Conservation (phyloP, 2,113 vertebrate genomes). For the Centropus unirufus region DNA sequence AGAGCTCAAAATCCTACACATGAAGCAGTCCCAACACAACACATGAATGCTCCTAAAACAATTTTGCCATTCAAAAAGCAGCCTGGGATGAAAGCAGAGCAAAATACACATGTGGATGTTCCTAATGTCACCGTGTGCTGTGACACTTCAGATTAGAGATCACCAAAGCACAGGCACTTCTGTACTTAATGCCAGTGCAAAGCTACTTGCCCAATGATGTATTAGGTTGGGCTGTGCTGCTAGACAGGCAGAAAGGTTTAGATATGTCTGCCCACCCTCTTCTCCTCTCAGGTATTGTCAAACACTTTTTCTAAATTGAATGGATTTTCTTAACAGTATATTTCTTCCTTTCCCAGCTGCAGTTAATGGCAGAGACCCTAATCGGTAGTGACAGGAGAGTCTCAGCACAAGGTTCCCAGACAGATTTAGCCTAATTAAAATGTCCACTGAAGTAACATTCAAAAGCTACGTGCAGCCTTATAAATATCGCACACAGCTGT, state of each 20-base stretch:
- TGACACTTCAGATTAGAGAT: not conserved
- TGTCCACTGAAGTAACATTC: not conserved
- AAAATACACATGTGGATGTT: not conserved
- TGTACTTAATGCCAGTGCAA: not conserved
- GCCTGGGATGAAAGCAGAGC: not conserved
- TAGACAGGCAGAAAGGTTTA: not conserved
- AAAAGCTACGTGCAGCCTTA: not conserved
- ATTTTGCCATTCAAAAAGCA: not conserved
- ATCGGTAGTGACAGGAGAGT: not conserved
- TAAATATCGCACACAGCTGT: not conserved
- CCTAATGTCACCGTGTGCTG: not conserved
- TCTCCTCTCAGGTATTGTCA: not conserved
- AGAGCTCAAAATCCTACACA: not conserved
- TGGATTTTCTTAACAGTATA: not conserved
- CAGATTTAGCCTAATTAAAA: conserved; percentile 28
- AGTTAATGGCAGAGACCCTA: not conserved
- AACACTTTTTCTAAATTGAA: not conserved
- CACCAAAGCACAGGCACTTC: not conserved
- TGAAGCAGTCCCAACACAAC: not conserved
- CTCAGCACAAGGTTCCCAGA: not conserved
- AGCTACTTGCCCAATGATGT: not conserved
- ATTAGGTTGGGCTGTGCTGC: fast-evolving
- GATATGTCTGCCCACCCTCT: not conserved
- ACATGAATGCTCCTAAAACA: fast-evolving
- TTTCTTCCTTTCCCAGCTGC: not conserved